Base-by-base conservation (phyloP, 64 coral and sea anemone species). In the Dendronephthya gigantea region DNA sequence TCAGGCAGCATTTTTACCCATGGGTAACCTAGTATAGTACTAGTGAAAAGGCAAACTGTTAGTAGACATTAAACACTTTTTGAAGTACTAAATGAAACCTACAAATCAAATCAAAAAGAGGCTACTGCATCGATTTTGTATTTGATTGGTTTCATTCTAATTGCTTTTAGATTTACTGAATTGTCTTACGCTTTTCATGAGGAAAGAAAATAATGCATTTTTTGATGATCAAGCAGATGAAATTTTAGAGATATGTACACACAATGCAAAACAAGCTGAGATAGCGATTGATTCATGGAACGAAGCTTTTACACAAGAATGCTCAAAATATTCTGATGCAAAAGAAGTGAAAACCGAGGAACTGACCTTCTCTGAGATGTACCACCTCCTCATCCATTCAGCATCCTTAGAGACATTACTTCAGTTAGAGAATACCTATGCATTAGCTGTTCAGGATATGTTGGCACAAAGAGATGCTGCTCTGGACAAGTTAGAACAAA, bases 351-450 rank as follows among this genome's bases (percentile, higher is more conserved):
- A 79, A 79, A 98, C 84, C 50, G 92, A 93, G 40, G 92, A 98
- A 28, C 84, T 84, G 2, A 88, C 90, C 9, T 98, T 93, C 84
- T 88, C 95, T 29, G 92, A 93, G 76, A 98, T 98, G 89, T 98
- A 98, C 43, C 90, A 98, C 49, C 90, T 92, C 19, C 49, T 98
- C 29, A 93, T 93, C 35, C 92, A 98, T 69, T 93, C 95, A 82
- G 49, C 95, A 65, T 92, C 95, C 81, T 85, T 98, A 69, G 95
- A 98, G 88, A 98, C 95, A 55, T 70, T 98, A 9, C 52, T 98
- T 27, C 95, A 98, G 33, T 84, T 98, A 33, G 95, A 98, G 49
- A 98, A 90, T 68, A 93, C 95, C 45, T 98, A 98, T 90, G 95
- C 95, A 29, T 76, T 98, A 66, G 92, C 92, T 35, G 82, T 98